Conservation (phyloP, 2,113 vertebrate genomes). For the Ramphastos sulfuratus region DNA sequence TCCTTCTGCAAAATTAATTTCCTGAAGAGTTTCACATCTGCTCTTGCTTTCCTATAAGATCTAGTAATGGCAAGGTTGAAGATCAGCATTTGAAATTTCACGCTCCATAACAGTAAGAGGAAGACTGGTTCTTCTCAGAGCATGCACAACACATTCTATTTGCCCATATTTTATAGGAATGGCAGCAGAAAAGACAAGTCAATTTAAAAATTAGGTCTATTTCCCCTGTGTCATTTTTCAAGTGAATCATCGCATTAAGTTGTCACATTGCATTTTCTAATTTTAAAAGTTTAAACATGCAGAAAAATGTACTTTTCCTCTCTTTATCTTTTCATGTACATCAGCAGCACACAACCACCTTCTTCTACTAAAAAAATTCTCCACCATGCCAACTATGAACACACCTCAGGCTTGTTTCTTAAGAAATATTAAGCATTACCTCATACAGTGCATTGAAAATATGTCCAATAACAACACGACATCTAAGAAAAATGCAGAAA, state of each 20-base stretch:
- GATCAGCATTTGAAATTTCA: neutral
- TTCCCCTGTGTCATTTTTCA: slow-evolving; percentile 25
- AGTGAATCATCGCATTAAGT: slow-evolving; percentile 42
- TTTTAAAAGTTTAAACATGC: slow-evolving; percentile 66
- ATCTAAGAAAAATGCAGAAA: slow-evolving; percentile 60
- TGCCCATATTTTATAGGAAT: neutral
- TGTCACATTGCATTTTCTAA: slow-evolving; percentile 36
- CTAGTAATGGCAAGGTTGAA: neutral
- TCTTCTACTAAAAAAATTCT: slow-evolving; percentile 49
- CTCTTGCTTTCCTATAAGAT: slow-evolving; percentile 21
- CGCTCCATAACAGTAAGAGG: neutral
- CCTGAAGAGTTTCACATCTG: slow-evolving; percentile 27
- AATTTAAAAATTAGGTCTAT: slow-evolving; percentile 39
- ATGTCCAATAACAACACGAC: slow-evolving; percentile 44
- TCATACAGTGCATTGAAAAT: slow-evolving; percentile 48
- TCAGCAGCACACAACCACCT: slow-evolving; percentile 25
- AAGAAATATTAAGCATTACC: slow-evolving; percentile 58
- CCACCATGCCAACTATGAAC: slow-evolving; percentile 31
- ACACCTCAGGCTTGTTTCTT: slow-evolving; percentile 45
- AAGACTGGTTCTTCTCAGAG: neutral
- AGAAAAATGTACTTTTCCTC: slow-evolving; percentile 55
- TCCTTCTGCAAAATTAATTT: slow-evolving; percentile 34
- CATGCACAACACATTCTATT: neutral
- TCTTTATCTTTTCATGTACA: slow-evolving; percentile 56
- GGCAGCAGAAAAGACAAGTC: slow-evolving; percentile 7